These are phyloP conservation scores for Mimumesa dahlbomi DNA, from an alignment of 2,888 invertebrate genomes.

Conservation along the genomic window DNA sequence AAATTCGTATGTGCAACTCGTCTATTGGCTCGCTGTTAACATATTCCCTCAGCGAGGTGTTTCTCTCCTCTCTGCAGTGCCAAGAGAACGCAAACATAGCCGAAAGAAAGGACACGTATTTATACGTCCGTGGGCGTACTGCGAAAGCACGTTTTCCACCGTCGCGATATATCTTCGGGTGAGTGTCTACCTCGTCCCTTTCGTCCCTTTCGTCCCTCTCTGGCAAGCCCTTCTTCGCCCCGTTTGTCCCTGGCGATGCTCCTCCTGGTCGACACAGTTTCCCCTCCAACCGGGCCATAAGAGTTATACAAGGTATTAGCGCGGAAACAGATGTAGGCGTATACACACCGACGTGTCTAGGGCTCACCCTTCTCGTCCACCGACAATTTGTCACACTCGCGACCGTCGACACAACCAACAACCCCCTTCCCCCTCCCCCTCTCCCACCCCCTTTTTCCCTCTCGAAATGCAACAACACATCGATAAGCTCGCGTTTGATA, in stretches of 20 bases:
- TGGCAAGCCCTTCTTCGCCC: constrained; percentile 4
- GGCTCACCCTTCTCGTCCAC: constrained; percentile 66
- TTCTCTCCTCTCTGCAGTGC: too few species aligned
- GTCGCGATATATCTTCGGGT: constrained; percentile 28
- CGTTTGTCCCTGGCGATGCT: constrained; percentile 37
- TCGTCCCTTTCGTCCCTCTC: neutral
- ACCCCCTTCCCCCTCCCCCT: constrained; percentile 33
- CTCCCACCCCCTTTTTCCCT: constrained; percentile 39
- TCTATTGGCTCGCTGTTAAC: too few species aligned
- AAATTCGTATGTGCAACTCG: too few species aligned
- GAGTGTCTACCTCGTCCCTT: constrained; percentile 5
- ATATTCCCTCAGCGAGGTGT: too few species aligned
- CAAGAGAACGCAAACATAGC: too few species aligned
- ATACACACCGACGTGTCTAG: constrained; percentile 58
- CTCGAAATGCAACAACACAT: constrained; percentile 53
- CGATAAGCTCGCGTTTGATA: constrained; percentile 74
- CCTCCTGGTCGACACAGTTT: constrained; percentile 29
- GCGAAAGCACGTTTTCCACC: neutral
- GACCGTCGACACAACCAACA: constrained; percentile 51
- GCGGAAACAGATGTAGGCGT: constrained; percentile 74
- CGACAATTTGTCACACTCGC: constrained; percentile 73
- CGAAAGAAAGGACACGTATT: too few species aligned
- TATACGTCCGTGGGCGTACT: neutral
- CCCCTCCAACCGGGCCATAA: constrained; percentile 57
- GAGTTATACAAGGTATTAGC: constrained; percentile 74